Percentiles rank a stretch among this genome's conserved stretches.
These are phyloP conservation scores for Stegodyphus mimosarum DNA, from an alignment of 1,140 invertebrate genomes.

Conservation along the genomic window DNA sequence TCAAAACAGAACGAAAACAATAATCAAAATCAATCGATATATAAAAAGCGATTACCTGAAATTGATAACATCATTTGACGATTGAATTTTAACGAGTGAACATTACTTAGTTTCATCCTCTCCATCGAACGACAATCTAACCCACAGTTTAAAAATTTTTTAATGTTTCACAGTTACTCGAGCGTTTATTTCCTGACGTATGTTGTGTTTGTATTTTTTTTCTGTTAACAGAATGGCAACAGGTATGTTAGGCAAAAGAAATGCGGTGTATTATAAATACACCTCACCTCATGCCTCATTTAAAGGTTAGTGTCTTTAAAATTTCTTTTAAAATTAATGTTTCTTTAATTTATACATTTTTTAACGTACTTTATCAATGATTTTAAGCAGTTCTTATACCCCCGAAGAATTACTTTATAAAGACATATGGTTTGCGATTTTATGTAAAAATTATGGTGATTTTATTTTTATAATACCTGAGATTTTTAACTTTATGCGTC, in stretches of 20 bases:
- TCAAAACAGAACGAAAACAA: conserved; percentile 44
- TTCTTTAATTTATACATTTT: neutral
- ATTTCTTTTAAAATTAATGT: neutral
- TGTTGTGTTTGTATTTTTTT: conserved; percentile 53
- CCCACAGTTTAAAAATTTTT: neutral
- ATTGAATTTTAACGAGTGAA: neutral
- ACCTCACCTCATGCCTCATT: neutral
- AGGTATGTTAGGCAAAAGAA: neutral
- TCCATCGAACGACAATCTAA: neutral
- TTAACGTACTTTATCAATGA: neutral
- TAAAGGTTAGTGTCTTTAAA: conserved; percentile 17
- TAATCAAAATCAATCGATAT: conserved; percentile 11
- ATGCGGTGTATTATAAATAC: conserved; percentile 39
- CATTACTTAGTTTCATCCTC: neutral
- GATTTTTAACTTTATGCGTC: neutral
- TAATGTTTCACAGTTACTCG: neutral
- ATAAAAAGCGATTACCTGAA: conserved; percentile 29
- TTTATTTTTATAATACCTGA: neutral
- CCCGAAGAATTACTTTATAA: neutral
- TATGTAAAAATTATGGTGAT: neutral
- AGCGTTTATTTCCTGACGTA: neutral
- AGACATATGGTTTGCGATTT: neutral
- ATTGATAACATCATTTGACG: neutral
- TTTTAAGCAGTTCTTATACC: neutral
- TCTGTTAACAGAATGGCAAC: conserved; percentile 18